Evolutionary conservation across 2,888 invertebrate genomes (phyloP).

Genomic region (Theretra japonica): DNA sequence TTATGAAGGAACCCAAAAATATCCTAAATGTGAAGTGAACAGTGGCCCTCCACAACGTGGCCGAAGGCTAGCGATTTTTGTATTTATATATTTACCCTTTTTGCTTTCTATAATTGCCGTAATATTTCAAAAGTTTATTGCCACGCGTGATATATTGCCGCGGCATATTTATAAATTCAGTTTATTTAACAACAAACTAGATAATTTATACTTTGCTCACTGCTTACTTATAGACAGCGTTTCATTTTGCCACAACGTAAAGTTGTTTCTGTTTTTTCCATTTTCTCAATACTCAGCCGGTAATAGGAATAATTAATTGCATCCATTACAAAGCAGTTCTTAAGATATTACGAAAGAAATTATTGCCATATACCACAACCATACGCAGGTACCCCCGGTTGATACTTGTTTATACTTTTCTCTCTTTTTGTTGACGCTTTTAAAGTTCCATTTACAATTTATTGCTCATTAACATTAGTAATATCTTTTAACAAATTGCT

Average conservation of each 20-base stretch:
- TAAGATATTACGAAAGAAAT: conserved; percentile 28
- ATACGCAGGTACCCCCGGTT: conserved; percentile 12
- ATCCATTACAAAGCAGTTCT: conserved; percentile 28
- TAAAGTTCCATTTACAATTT: conserved; percentile 20
- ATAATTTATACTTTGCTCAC: conserved; percentile 23
- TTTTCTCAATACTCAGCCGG: conserved; percentile 27
- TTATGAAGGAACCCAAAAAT: conserved; percentile 45
- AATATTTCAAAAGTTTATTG: conserved; percentile 71
- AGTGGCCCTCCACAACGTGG: conserved; percentile 75
- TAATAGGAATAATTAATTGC: conserved; percentile 30
- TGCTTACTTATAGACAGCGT: background rate
- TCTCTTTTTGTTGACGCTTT: conserved; percentile 18
- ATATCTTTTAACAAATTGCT: conserved; percentile 22
- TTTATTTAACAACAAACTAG: conserved; percentile 28
- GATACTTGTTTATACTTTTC: background rate
- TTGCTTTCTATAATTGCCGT: conserved; percentile 69
- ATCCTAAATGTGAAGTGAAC: conserved; percentile 70
- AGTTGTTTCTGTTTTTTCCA: conserved; percentile 14
- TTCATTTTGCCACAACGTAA: conserved; percentile 5
- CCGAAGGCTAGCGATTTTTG: conserved; percentile 68
- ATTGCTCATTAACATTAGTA: conserved; percentile 25
- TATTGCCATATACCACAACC: conserved; percentile 22
- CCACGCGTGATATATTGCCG: conserved; percentile 64
- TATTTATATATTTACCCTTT: conserved; percentile 66
- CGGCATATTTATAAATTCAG: conserved; percentile 29